Evolutionary conservation across 2,797 vertebrate genomes (phyloP).

Genomic region (Hydrolagus colliei): DNA sequence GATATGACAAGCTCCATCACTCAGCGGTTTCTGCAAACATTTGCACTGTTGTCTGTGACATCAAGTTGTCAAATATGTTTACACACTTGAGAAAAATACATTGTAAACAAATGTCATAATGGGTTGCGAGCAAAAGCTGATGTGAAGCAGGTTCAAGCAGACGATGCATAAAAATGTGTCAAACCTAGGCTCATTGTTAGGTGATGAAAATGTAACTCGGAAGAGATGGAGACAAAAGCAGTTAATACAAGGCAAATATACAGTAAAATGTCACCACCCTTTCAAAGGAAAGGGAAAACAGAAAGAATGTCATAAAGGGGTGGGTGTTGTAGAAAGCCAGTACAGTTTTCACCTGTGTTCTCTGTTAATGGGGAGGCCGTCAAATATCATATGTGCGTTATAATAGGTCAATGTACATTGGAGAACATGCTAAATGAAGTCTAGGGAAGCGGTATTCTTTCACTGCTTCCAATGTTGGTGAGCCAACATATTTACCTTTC

Average conservation of each 20-base stretch:
- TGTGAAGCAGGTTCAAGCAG: slow-evolving; percentile 13
- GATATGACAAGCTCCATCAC: slow-evolving; percentile 56
- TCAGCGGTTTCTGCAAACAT: slow-evolving; percentile 43
- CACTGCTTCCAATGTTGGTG: no score
- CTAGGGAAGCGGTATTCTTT: no score
- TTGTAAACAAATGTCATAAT: slow-evolving; percentile 41
- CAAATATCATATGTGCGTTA: no score
- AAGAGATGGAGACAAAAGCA: slow-evolving; percentile 29
- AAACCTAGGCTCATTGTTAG: slow-evolving; percentile 42
- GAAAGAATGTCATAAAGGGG: neutral
- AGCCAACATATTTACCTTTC: no score
- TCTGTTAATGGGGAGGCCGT: no score
- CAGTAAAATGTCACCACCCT: neutral
- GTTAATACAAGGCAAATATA: neutral
- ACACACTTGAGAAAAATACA: slow-evolving; percentile 43
- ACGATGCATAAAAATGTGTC: slow-evolving; percentile 12
- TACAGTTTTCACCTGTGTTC: neutral
- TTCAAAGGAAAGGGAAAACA: neutral
- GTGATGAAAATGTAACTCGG: slow-evolving; percentile 29
- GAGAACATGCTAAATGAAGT: no score
- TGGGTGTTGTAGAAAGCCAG: neutral
- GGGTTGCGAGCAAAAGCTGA: slow-evolving; percentile 40
- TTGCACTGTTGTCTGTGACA: slow-evolving; percentile 47
- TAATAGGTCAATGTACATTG: no score
- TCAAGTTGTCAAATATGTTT: slow-evolving; percentile 55